phyloP scores from a whole-genome alignment of 2,888 invertebrate species.

The Monochamus alternatus region DNA sequence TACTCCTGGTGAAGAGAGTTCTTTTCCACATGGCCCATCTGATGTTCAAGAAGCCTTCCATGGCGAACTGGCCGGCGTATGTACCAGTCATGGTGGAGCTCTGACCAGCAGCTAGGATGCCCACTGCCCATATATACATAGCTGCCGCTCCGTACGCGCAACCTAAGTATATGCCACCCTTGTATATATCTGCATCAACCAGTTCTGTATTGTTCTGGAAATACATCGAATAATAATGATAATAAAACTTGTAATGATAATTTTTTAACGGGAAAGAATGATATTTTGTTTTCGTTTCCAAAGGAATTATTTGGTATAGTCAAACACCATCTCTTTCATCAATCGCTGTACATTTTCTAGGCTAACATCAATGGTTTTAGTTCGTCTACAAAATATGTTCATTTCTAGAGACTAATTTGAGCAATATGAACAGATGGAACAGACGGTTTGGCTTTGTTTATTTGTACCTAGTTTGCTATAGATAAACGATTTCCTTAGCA shows the following conservation, averaged over 20 bases:
- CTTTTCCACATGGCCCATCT: slow-evolving; percentile 91
- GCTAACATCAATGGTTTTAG: too few relatives aligned
- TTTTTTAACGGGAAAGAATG: too few relatives aligned
- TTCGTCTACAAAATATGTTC: too few relatives aligned
- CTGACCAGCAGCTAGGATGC: slow-evolving; percentile 86
- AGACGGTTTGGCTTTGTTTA: too few relatives aligned
- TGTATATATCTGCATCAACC: slow-evolving; percentile 80
- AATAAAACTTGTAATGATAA: neutral
- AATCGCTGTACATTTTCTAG: too few relatives aligned
- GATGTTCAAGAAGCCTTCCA: slow-evolving; percentile 91
- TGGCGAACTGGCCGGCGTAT: slow-evolving; percentile 89
- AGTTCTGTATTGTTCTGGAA: slow-evolving; percentile 71
- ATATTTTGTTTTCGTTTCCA: too few relatives aligned
- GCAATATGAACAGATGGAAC: too few relatives aligned
- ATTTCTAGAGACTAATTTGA: too few relatives aligned
- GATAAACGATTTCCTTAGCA: too few relatives aligned
- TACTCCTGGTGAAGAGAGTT: slow-evolving; percentile 86
- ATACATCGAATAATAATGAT: slow-evolving; percentile 32
- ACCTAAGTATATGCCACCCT: slow-evolving; percentile 82
- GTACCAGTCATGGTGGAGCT: slow-evolving; percentile 88
- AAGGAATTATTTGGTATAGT: too few relatives aligned
- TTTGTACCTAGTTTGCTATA: too few relatives aligned
- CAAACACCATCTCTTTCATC: too few relatives aligned
- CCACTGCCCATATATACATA: slow-evolving; percentile 88
- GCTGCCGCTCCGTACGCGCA: slow-evolving; percentile 83